Conservation (phyloP, 1,140 invertebrate genomes). For the Nephila pilipes region DNA sequence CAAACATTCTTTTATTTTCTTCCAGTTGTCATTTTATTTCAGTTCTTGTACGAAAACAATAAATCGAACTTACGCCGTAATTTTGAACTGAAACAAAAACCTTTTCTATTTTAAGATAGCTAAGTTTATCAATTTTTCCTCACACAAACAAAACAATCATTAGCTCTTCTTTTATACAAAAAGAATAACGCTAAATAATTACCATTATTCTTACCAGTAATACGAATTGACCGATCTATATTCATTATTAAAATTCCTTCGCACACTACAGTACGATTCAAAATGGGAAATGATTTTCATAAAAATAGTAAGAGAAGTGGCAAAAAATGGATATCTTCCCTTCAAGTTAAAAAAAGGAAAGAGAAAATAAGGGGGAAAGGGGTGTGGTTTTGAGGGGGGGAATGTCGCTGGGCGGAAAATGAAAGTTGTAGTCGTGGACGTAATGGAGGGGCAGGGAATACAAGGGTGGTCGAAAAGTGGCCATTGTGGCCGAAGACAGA, state of each 20-base stretch:
- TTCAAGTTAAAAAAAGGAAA: not conserved
- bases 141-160: not conserved
- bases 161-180: not conserved
- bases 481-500: slow-evolving; percentile 73
- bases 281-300: slow-evolving; percentile 15
- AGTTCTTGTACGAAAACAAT: no score
- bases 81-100: not conserved
- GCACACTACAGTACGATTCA: not conserved
- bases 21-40: no score
- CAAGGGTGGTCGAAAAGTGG: slow-evolving; percentile 67
- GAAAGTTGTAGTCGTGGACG: slow-evolving; percentile 52
- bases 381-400: not conserved
- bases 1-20: no score
- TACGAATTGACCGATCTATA: slow-evolving; percentile 7
- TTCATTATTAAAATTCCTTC: slow-evolving; percentile 9
- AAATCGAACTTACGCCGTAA: no score
- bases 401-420: slow-evolving; percentile 28
- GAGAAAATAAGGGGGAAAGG: not conserved
- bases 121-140: no score
- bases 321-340: not conserved
- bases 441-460: slow-evolving; percentile 26
- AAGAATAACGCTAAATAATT: no score
- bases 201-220: not conserved
- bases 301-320: not conserved
- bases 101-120: not conserved